Base-by-base conservation (phyloP, 2,113 vertebrate genomes). In the Mirza zaza region DNA sequence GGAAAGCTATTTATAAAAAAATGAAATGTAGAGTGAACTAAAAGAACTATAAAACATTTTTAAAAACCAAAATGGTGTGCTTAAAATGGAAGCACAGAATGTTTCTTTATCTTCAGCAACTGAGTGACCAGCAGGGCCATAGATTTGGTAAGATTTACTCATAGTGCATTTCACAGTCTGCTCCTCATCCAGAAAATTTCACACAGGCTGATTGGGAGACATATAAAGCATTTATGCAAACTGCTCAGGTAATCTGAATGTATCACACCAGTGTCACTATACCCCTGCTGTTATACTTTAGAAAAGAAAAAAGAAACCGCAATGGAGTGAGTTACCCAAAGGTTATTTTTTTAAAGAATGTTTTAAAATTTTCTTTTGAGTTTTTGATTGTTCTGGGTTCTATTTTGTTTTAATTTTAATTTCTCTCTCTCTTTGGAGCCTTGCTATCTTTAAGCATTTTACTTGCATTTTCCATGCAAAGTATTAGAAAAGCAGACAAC, bases 261-360 rank as follows among this genome's bases (percentile, higher is more conserved):
- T 52, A 96, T 34, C 18, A 42, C 52, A 89, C 0, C 42, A 75
- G 27, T 94, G 87, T 96, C 36, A 73, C 36, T 17, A 0, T 61
- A 87, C 5, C 15, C 18, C 8, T 83, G 36, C 10, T 59, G 17
- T 83, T 95, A 89, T 50, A 20, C 11, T 84, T 39, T 2, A 67
- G 68, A 95, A 86, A 55, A 83, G 39, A 79, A 92, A 92, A 96
- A 90, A 83, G 42, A 50, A 52, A 55, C 14, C 45, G 9, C 3
- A 86, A 48, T 2, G 6, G 27, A 97, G 11, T 93, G 85, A 89
- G 70, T 96, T 95, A 77, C 8, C 86, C 8, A 76, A 87, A 92
- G 57, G 18, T 95, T 89, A 83, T 50, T 36, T 77, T 90, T 94
- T 88, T 96, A 77, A 94, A 97, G 59, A 86, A 27, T 55, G 5